Conservation (phyloP, 2,113 vertebrate genomes). For the Symphodus melops region DNA sequence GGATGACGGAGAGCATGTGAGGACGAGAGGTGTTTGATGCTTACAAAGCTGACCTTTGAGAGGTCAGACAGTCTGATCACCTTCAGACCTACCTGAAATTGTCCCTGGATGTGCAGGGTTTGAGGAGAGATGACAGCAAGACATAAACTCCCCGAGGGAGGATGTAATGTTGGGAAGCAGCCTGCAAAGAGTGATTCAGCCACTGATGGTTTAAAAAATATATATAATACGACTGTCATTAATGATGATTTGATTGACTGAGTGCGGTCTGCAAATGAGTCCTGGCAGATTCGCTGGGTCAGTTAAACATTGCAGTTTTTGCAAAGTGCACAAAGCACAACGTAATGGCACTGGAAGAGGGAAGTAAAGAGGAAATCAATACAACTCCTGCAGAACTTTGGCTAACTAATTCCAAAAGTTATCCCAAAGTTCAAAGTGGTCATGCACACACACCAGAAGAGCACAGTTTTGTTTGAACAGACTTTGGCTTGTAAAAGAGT, state of each 20-base stretch:
- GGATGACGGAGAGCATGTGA: slow-evolving; percentile 17
- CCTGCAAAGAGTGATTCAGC: slow-evolving; percentile 3
- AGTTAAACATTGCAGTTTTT: slow-evolving; percentile 9
- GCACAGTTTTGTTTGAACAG: not conserved
- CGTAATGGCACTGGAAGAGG: not conserved
- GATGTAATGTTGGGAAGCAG: not conserved
- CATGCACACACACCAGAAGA: not conserved
- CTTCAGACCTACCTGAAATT: slow-evolving; percentile 22
- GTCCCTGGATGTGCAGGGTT: not conserved
- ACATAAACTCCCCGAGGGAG: not conserved
- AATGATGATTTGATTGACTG: slow-evolving; percentile 13
- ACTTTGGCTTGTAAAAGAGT: slow-evolving; percentile 5
- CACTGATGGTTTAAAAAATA: slow-evolving; percentile 18
- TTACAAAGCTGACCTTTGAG: slow-evolving; percentile 43
- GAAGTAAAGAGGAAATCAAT: slow-evolving; percentile 38
- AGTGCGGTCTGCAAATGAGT: slow-evolving; percentile 4
- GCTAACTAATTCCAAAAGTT: slow-evolving; percentile 39
- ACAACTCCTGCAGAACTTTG: slow-evolving; percentile 10
- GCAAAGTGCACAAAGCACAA: slow-evolving; percentile 2
- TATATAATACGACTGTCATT: slow-evolving; percentile 18
- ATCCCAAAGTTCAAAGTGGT: slow-evolving; percentile 18
- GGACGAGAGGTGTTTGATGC: slow-evolving; percentile 1
- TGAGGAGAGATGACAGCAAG: not conserved
- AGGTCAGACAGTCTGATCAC: slow-evolving; percentile 21
- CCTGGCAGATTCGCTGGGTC: not conserved